These are phyloP conservation scores for Sesia apiformis DNA, from an alignment of 2,888 invertebrate species.

Conservation along the genomic window DNA sequence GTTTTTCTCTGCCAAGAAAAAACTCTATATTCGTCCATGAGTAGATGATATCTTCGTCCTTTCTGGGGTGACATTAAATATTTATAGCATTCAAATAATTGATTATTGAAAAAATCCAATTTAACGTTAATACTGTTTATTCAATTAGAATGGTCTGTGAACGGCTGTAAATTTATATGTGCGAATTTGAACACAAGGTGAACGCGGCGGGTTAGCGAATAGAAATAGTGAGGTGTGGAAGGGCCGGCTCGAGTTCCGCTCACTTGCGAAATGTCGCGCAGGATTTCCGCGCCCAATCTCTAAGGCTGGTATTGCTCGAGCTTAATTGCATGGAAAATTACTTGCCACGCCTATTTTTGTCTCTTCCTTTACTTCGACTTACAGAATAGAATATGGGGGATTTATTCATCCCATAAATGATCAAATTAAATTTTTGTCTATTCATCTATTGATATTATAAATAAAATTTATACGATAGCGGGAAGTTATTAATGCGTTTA, in stretches of 20 bases:
- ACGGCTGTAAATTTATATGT: neutral
- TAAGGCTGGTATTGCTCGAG: neutral
- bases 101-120: no score
- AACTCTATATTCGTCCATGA: no score
- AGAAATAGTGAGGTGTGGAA: neutral
- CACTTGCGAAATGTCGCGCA: constrained; percentile 12
- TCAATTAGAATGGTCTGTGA: neutral
- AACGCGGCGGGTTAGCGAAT: neutral
- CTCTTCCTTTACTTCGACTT: neutral
- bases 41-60: no score
- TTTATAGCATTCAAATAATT: no score
- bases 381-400: neutral
- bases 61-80: no score
- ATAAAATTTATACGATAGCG: no score
- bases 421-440: neutral
- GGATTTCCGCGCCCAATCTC: constrained; percentile 6
- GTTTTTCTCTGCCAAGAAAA: no score
- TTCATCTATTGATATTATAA: neutral
- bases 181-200: constrained; percentile 6
- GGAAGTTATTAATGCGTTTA: no score
- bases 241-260: constrained; percentile 16
- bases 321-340: neutral
- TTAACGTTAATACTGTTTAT: no score
- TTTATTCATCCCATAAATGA: neutral
- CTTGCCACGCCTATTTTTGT: neutral